Evolutionary conservation across 92 coral and sea anemone genomes (phyloP).

Genomic region (Blastomussa wellsi): DNA sequence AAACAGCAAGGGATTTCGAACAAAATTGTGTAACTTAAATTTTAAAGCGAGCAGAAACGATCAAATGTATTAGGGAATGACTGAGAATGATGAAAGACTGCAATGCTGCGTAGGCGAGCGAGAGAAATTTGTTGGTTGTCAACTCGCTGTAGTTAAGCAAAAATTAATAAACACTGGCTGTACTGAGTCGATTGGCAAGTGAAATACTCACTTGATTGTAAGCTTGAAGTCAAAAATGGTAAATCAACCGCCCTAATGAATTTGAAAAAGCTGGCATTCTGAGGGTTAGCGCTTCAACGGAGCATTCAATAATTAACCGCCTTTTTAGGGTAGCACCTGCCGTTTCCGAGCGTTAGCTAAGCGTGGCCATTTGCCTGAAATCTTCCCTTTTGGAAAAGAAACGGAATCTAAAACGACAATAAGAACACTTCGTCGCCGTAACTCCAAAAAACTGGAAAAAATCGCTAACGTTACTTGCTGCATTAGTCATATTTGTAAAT

Average conservation of each 20-base stretch:
- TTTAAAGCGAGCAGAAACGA: neutral
- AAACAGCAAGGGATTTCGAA: neutral
- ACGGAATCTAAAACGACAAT: neutral
- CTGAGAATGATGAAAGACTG: neutral
- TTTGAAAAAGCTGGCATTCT: no score
- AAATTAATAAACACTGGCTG: neutral
- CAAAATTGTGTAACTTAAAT: neutral
- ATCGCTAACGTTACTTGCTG: neutral
- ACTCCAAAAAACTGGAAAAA: neutral
- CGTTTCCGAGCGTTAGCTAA: neutral
- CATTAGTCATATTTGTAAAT: neutral
- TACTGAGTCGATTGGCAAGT: no score
- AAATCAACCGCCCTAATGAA: no score
- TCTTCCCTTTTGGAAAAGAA: neutral
- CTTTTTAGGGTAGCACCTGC: neutral
- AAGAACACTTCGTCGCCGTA: neutral
- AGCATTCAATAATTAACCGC: neutral
- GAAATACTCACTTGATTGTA: no score
- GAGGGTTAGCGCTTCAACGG: no score
- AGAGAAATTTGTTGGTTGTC: neutral
- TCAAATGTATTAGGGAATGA: neutral
- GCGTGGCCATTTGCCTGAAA: neutral
- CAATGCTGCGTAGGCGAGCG: slow-evolving; percentile 1
- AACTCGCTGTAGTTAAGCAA: neutral
- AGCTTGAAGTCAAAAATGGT: no score